Evolutionary conservation across 2,113 vertebrate genomes (phyloP).

Genomic region (Bettongia penicillata): DNA sequence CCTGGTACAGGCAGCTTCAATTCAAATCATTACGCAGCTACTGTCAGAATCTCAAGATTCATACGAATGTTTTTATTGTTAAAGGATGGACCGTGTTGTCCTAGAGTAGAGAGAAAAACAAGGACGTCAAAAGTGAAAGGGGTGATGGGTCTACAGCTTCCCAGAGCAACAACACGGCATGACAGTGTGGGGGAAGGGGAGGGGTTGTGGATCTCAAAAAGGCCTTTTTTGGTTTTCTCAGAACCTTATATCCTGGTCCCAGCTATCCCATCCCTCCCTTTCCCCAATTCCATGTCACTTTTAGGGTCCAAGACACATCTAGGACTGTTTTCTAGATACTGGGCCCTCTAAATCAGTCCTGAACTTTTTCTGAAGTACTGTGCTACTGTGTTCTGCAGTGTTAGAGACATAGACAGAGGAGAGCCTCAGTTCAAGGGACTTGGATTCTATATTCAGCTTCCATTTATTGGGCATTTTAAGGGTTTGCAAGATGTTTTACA

Average conservation of each 20-base stretch:
- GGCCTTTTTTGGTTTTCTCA: neutral
- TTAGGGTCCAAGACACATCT: neutral
- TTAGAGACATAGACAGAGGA: neutral
- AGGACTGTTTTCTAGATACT: neutral
- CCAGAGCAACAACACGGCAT: neutral
- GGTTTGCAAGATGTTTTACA: no score
- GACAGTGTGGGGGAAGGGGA: neutral
- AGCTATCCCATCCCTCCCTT: neutral
- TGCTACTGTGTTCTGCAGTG: neutral
- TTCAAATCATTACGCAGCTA: neutral
- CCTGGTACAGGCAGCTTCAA: neutral
- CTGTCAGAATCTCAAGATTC: neutral
- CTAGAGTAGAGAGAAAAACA: neutral
- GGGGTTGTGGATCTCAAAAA: neutral
- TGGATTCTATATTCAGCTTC: neutral
- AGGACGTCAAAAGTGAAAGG: neutral
- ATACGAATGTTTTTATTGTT: neutral
- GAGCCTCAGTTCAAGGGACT: neutral
- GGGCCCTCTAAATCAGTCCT: neutral
- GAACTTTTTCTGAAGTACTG: neutral
- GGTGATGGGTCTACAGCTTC: neutral
- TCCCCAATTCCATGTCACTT: neutral
- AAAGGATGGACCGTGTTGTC: neutral
- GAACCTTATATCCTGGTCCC: neutral
- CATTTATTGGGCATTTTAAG: neutral